A percentile compares a stretch with the other conserved stretches of the same genome.
phyloP scores from a whole-genome alignment of 2,113 vertebrate species.

The Datnioides undecimradiatus region DNA sequence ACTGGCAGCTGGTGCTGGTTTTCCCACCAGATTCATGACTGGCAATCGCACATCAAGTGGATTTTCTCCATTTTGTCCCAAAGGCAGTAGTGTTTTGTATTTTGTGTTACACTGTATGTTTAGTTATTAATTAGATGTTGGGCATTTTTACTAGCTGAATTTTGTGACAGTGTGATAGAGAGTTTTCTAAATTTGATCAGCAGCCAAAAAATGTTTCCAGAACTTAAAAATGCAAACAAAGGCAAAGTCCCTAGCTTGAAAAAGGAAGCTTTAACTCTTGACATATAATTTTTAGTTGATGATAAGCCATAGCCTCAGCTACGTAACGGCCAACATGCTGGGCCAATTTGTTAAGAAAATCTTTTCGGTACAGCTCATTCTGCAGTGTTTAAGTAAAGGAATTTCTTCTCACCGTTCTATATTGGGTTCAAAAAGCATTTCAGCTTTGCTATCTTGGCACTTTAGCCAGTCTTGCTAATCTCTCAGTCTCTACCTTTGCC shows the following conservation, averaged over 20 bases:
- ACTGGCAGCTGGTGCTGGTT: slow-evolving; percentile 30
- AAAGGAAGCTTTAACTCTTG: neutral
- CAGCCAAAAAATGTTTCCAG: neutral
- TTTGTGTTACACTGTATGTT: neutral
- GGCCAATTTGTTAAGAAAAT: slow-evolving; percentile 62
- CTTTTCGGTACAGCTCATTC: slow-evolving; percentile 65
- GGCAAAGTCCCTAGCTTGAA: neutral
- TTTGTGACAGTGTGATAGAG: neutral
- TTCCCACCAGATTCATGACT: slow-evolving; percentile 29
- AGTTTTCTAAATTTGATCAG: neutral
- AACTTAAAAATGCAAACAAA: no score
- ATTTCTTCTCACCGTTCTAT: slow-evolving; percentile 18
- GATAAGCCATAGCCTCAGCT: slow-evolving; percentile 1
- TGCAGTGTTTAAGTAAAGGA: slow-evolving; percentile 5
- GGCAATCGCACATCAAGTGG: neutral
- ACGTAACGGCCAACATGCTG: slow-evolving; percentile 63
- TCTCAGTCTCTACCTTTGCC: slow-evolving; percentile 27
- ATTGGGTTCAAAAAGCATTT: neutral
- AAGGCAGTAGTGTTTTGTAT: neutral
- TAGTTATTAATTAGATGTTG: neutral
- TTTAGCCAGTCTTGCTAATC: slow-evolving; percentile 48
- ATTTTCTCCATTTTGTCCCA: slow-evolving; percentile 32
- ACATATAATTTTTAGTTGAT: slow-evolving; percentile 3
- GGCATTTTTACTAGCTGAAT: neutral
- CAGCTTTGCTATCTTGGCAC: slow-evolving; percentile 34